Evolutionary conservation across 1,140 invertebrate species (phyloP).

Genomic region (Caenorhabditis tropicalis): DNA sequence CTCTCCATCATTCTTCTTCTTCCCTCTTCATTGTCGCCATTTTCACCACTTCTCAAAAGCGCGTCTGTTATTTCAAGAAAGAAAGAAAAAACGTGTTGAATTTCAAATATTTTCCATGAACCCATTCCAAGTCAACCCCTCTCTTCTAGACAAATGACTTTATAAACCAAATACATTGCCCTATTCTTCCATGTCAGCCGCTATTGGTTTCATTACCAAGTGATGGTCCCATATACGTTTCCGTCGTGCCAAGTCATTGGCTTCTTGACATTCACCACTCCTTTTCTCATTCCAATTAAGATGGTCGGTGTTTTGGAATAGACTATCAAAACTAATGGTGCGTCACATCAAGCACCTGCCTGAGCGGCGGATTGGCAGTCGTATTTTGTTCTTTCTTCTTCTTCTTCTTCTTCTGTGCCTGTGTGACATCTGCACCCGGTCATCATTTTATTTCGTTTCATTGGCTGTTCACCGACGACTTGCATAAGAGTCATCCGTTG

Average conservation of each 20-base stretch:
- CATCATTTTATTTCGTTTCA: constrained; percentile 41
- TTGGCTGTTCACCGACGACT: constrained; percentile 19
- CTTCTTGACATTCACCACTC: background rate
- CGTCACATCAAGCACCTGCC: constrained; percentile 39
- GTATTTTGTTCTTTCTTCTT: constrained; percentile 13
- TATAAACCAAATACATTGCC: background rate
- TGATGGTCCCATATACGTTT: background rate
- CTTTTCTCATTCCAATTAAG: background rate
- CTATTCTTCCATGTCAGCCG: background rate
- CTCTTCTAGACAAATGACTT: background rate
- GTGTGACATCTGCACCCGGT: constrained; percentile 40
- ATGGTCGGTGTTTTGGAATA: background rate
- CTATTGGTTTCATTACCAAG: background rate
- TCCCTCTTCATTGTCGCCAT: background rate
- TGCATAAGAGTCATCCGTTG: background rate
- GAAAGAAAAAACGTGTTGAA: background rate
- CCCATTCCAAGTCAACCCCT: background rate
- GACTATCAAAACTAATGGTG: constrained; percentile 42
- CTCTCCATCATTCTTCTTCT: background rate
- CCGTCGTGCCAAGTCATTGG: background rate
- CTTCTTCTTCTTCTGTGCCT: too few species aligned
- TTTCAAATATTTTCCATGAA: background rate
- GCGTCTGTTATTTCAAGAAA: background rate
- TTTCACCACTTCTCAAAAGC: background rate
- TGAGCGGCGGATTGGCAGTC: constrained; percentile 4